Percentiles rank a stretch among this genome's conserved stretches.
Conservation (phyloP, 2,888 invertebrate genomes). For the Dryomyza anilis region DNA sequence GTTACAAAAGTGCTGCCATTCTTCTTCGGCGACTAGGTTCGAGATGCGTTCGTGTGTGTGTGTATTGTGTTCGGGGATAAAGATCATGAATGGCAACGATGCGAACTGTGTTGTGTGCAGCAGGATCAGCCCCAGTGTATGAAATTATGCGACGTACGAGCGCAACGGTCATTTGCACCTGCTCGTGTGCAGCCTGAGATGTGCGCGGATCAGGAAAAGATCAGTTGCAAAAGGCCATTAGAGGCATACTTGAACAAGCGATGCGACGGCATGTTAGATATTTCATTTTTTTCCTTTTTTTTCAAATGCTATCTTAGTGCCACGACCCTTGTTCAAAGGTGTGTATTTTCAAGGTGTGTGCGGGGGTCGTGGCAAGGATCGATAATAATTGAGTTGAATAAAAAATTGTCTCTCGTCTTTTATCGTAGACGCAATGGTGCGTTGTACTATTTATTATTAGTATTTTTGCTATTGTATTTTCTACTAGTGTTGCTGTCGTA, state of each 20-base stretch:
- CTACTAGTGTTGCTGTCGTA: not conserved
- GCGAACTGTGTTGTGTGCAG: not conserved
- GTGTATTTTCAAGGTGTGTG: not conserved
- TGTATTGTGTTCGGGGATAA: too few species aligned
- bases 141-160: not conserved
- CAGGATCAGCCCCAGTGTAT: not conserved
- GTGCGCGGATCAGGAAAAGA: not conserved
- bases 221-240: not conserved
- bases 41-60: too few species aligned
- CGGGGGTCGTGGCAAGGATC: not conserved
- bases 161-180: slow-evolving; percentile 21
- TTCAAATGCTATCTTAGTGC: too few species aligned
- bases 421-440: too few species aligned
- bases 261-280: too few species aligned
- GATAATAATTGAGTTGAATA: slow-evolving; percentile 14
- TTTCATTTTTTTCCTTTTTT: too few species aligned
- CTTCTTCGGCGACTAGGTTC: slow-evolving; percentile 1
- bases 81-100: too few species aligned
- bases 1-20: too few species aligned
- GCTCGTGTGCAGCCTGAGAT: not conserved
- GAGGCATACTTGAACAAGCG: not conserved
- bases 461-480: not conserved
- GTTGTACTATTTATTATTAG: too few species aligned
- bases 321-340: not conserved
- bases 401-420: too few species aligned